phyloP scores from a whole-genome alignment of 2,888 invertebrate genomes.

The Papilio gigon region DNA sequence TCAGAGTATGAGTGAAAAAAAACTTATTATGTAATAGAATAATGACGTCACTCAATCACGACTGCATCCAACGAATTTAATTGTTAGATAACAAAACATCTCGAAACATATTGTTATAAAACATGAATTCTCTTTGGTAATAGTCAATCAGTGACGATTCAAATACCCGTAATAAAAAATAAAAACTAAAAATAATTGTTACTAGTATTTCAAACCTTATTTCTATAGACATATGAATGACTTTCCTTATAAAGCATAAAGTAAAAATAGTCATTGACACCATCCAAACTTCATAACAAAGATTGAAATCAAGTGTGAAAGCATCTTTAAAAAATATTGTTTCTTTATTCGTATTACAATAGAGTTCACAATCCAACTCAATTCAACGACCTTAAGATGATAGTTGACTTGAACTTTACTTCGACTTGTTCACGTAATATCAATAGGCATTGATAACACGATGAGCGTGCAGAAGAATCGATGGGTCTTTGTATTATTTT shows the following conservation, averaged over 20 bases:
- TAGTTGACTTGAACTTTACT: constrained; percentile 40
- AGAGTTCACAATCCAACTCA: neutral
- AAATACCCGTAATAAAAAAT: neutral
- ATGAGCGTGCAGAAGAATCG: constrained; percentile 64
- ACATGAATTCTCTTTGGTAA: neutral
- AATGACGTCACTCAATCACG: neutral
- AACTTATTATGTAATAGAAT: neutral
- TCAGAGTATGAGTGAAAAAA: too few relatives aligned
- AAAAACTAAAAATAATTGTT: too few relatives aligned
- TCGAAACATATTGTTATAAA: constrained; percentile 1
- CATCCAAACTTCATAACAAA: constrained; percentile 59
- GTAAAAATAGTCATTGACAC: constrained; percentile 18
- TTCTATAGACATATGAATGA: neutral
- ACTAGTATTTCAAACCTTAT: neutral
- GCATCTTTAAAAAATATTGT: constrained; percentile 49
- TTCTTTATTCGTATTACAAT: constrained; percentile 33
- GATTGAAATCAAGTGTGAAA: constrained; percentile 66
- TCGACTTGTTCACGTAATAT: constrained; percentile 46
- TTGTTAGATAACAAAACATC: constrained; percentile 6
- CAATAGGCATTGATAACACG: constrained; percentile 54
- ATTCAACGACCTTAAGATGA: constrained; percentile 25
- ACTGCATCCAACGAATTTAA: neutral
- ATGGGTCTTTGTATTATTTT: constrained; percentile 52
- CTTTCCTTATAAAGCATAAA: neutral
- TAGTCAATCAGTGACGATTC: constrained; percentile 3